These are phyloP conservation scores for Benitochromis conjunctus DNA, from an alignment of 2,113 vertebrate genomes.

Conservation along the genomic window DNA sequence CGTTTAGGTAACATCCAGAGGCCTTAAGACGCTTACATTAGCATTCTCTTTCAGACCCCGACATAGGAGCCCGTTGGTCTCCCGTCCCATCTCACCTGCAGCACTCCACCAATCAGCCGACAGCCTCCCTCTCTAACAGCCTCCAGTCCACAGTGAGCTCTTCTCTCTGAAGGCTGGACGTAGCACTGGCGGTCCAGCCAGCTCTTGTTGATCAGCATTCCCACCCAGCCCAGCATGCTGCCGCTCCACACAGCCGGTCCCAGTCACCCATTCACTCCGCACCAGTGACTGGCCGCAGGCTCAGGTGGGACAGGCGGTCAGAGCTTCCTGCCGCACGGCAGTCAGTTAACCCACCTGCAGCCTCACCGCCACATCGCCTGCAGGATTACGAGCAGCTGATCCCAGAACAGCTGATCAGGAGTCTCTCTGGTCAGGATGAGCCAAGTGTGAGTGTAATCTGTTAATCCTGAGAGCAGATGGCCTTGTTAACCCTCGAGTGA, in stretches of 20 bases:
- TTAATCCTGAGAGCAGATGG: slow-evolving; percentile 66
- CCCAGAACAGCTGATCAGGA: background rate
- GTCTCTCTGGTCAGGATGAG: background rate
- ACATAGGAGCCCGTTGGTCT: fast-evolving
- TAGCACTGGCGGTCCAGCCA: slow-evolving; percentile 26
- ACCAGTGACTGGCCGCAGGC: background rate
- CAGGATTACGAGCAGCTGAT: background rate
- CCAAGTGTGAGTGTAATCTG: slow-evolving; percentile 45
- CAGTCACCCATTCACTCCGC: background rate
- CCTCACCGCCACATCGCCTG: background rate
- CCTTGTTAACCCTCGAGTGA: background rate
- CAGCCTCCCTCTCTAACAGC: background rate
- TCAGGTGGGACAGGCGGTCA: background rate
- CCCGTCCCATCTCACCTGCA: background rate
- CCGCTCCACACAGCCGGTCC: background rate
- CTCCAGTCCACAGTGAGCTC: background rate
- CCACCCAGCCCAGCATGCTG: slow-evolving; percentile 65
- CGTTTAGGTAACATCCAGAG: background rate
- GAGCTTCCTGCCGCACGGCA: background rate
- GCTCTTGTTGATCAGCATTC: slow-evolving; percentile 55
- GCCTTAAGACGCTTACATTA: background rate
- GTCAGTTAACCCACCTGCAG: background rate
- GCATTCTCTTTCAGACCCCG: background rate
- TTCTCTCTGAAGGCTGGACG: background rate
- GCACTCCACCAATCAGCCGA: background rate